Conservation (phyloP, 2,113 vertebrate genomes). For the Himantopus leucocephalus region DNA sequence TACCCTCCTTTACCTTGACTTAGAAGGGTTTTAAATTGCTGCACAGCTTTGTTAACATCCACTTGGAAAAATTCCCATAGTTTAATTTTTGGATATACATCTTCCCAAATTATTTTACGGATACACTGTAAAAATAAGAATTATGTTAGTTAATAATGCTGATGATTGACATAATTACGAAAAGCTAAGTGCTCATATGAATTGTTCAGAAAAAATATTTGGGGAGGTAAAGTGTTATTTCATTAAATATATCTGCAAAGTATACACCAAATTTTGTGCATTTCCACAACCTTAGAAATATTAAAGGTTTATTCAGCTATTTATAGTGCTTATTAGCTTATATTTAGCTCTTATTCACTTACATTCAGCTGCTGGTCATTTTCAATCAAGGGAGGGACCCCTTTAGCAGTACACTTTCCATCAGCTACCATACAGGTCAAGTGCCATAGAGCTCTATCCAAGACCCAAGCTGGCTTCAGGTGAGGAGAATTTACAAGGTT, state of each 20-base stretch:
- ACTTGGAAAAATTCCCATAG: slow-evolving; percentile 96
- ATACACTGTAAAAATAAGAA: slow-evolving; percentile 72
- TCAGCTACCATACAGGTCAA: slow-evolving; percentile 79
- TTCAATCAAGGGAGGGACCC: slow-evolving; percentile 79
- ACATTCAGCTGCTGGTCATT: slow-evolving; percentile 82
- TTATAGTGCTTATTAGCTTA: neutral
- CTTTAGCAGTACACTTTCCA: slow-evolving; percentile 76
- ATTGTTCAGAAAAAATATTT: neutral
- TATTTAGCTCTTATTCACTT: slow-evolving; percentile 49
- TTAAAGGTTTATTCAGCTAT: neutral
- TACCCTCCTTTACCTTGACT: slow-evolving; percentile 68
- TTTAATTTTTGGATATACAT: slow-evolving; percentile 81
- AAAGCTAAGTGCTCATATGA: neutral
- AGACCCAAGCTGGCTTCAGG: slow-evolving; percentile 87
- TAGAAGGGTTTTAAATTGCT: slow-evolving; percentile 83
- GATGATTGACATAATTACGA: neutral
- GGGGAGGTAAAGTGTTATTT: neutral
- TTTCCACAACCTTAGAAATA: neutral
- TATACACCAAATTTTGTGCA: neutral
- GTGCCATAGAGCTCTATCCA: slow-evolving; percentile 88
- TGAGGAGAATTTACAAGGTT: slow-evolving; percentile 89
- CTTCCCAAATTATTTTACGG: slow-evolving; percentile 78
- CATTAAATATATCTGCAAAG: neutral
- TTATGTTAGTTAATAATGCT: neutral
- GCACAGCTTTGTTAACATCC: slow-evolving; percentile 79